Evolutionary conservation across 2,888 invertebrate genomes (phyloP).

Genomic region (Litoditis marina): DNA sequence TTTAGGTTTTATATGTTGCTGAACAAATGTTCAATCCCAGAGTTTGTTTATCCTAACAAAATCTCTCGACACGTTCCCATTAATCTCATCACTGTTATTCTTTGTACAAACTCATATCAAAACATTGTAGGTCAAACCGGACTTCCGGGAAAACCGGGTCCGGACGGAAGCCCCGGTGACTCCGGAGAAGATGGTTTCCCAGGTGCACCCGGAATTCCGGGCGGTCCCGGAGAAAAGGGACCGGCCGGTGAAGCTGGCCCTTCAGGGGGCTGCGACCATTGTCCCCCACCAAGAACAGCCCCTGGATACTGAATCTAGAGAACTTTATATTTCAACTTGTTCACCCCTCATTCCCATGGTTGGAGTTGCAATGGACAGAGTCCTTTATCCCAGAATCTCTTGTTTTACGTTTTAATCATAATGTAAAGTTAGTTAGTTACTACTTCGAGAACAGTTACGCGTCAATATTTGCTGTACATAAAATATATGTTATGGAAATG

Average conservation of each 20-base stretch:
- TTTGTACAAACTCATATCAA: not conserved
- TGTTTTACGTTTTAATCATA: not conserved
- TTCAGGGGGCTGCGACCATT: conserved; percentile 49
- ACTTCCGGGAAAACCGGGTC: conserved; percentile 23
- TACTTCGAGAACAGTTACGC: too few species aligned
- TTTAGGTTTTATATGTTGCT: too few species aligned
- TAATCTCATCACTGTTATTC: too few species aligned
- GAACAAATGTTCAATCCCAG: too few species aligned
- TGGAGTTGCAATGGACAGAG: not conserved
- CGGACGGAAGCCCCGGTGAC: conserved; percentile 22
- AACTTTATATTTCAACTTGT: too few species aligned
- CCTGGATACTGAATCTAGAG: conserved; percentile 52
- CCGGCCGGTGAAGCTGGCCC: conserved; percentile 34
- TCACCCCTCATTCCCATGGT: not conserved
- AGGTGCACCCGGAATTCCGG: conserved; percentile 34
- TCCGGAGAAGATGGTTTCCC: conserved; percentile 30
- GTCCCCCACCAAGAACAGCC: conserved; percentile 52
- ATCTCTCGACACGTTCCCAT: too few species aligned
- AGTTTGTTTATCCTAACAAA: too few species aligned
- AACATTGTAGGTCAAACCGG: conserved; percentile 21
- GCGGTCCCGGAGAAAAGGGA: conserved; percentile 37
- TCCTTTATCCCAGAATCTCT: not conserved
- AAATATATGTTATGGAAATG: too few species aligned
- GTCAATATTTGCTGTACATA: too few species aligned
- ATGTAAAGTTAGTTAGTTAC: too few species aligned